phyloP scores from a whole-genome alignment of 1,140 invertebrate species.

The Mesaphorura yosii region DNA sequence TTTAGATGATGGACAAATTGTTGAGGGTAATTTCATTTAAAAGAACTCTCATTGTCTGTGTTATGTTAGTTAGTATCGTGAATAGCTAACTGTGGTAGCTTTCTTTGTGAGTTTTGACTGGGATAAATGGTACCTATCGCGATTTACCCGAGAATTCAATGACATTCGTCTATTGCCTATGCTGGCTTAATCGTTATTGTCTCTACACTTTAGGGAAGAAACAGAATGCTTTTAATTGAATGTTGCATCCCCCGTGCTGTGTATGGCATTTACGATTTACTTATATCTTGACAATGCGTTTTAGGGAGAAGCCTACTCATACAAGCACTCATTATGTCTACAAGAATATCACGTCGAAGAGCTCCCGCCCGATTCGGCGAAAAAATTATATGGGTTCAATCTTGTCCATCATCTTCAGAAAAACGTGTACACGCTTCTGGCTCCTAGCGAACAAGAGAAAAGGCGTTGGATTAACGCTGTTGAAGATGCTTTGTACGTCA shows the following conservation, averaged over 20 bases:
- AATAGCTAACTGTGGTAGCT: no score
- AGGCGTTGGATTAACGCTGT: conserved; percentile 85
- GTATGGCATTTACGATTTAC: no score
- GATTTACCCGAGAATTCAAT: no score
- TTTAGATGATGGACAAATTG: conserved; percentile 42
- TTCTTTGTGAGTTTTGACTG: no score
- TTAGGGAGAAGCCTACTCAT: conserved; percentile 88
- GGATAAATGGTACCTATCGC: no score
- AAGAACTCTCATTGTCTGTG: no score
- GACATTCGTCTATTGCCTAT: no score
- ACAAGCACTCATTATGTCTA: conserved; percentile 70
- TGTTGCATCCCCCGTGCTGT: conserved; percentile 1
- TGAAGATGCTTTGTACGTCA: conserved; percentile 71
- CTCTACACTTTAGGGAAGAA: no score
- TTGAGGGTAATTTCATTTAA: conserved; percentile 39
- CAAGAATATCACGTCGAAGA: conserved; percentile 80
- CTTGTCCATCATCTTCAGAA: conserved; percentile 68
- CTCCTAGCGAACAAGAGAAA: conserved; percentile 75
- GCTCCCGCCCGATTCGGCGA: conserved; percentile 39
- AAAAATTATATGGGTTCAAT: conserved; percentile 61
- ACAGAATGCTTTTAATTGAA: no score
- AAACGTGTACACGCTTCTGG: conserved; percentile 78
- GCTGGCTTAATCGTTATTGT: no score
- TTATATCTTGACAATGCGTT: no score
- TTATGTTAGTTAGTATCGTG: no score